A percentile compares a stretch with the other conserved stretches of the same genome.
These are phyloP conservation scores for Parasteatoda tepidariorum DNA, from an alignment of 1,140 invertebrate genomes.

Conservation along the genomic window DNA sequence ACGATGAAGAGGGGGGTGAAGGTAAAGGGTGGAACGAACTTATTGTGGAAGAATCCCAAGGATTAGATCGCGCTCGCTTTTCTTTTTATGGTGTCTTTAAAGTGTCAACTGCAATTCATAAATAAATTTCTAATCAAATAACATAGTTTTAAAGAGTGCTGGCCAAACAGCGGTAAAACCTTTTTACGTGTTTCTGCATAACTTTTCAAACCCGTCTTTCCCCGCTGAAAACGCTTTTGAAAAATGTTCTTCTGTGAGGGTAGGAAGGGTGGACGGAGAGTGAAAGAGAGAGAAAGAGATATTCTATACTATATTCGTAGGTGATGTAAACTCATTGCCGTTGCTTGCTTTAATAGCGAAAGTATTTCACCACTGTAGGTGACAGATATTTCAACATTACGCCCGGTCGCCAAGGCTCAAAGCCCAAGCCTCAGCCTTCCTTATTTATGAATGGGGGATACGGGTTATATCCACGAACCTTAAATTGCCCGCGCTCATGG, in stretches of 20 bases:
- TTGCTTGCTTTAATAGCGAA: slow-evolving; percentile 59
- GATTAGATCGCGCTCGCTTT: slow-evolving; percentile 49
- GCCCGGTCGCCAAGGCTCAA: slow-evolving; percentile 11
- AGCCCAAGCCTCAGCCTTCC: slow-evolving; percentile 7
- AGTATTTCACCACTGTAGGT: slow-evolving; percentile 57
- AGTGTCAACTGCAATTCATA: slow-evolving; percentile 62
- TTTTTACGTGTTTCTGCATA: slow-evolving; percentile 63
- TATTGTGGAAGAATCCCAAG: slow-evolving; percentile 46
- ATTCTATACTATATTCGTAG: slow-evolving; percentile 50
- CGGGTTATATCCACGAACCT: slow-evolving; percentile 51
- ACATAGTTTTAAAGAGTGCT: slow-evolving; percentile 61
- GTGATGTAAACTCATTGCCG: slow-evolving; percentile 61
- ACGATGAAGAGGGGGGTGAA: not conserved
- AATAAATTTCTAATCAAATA: slow-evolving; percentile 63
- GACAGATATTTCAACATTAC: slow-evolving; percentile 62
- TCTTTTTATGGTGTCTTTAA: slow-evolving; percentile 62
- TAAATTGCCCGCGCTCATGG: slow-evolving; percentile 49
- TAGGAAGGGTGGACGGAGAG: slow-evolving; percentile 6
- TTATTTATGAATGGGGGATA: slow-evolving; percentile 56
- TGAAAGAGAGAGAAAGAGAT: slow-evolving; percentile 36
- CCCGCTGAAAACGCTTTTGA: slow-evolving; percentile 49
- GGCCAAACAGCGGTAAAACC: slow-evolving; percentile 60
- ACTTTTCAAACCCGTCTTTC: slow-evolving; percentile 21
- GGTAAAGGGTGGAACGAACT: slow-evolving; percentile 26
- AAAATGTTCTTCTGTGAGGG: slow-evolving; percentile 45